These are phyloP conservation scores for Zosterops borbonicus DNA, from an alignment of 2,113 vertebrate genomes.

Conservation along the genomic window DNA sequence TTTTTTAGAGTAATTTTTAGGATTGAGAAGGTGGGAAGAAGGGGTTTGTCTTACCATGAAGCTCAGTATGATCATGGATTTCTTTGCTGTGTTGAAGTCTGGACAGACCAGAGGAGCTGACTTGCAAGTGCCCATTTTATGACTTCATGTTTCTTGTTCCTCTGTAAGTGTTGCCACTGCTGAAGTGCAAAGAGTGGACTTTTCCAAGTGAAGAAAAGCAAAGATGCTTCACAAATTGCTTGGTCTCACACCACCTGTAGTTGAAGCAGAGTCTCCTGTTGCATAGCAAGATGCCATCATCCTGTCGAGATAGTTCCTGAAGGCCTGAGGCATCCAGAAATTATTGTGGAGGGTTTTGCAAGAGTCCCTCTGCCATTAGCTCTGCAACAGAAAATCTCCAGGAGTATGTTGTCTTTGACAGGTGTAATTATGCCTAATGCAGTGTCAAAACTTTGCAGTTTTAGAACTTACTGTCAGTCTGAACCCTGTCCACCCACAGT, in stretches of 20 bases:
- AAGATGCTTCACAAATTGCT: background rate
- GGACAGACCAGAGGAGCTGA: background rate
- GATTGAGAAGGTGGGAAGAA: background rate
- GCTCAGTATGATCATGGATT: background rate
- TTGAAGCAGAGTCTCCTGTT: background rate
- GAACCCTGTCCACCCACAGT: conserved; percentile 28
- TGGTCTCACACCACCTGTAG: background rate
- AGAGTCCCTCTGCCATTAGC: background rate
- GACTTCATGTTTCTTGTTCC: background rate
- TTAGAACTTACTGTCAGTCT: background rate
- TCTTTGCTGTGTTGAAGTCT: background rate
- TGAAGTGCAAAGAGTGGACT: background rate
- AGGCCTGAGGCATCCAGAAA: background rate
- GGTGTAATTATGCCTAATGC: conserved; percentile 24
- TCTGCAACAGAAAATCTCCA: background rate
- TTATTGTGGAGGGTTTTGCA: background rate
- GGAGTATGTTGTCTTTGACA: background rate
- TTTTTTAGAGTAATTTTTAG: background rate
- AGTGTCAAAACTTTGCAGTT: background rate
- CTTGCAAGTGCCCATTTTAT: background rate
- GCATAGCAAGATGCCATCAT: background rate
- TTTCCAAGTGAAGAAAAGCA: background rate
- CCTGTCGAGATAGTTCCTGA: background rate
- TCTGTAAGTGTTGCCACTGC: background rate
- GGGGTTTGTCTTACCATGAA: background rate